Evolutionary conservation across 2,888 invertebrate species (phyloP), one percentile per base, ranked within the genome.

Genomic region (Antheraea yamamai): DNA sequence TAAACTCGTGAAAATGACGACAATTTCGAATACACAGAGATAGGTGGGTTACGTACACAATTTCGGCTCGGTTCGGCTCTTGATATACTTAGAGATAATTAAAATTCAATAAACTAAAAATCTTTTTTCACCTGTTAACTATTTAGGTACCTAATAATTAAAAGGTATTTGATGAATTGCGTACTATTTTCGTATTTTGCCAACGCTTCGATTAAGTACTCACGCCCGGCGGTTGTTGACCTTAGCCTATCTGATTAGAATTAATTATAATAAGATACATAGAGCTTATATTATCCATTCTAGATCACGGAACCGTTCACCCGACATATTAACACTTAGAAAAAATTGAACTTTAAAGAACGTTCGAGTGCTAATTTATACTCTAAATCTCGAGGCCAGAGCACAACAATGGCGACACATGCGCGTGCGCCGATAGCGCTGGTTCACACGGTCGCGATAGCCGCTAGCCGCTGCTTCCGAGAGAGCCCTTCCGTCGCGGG

Each of bases 381-480:
- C 39, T n/a, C 16, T 12, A 70, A 35, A 70, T 70, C 70, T 70
- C 74, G 74, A 75, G 74, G 74, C 61, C 74, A 64, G 35, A 39
- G 18, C 51, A 72, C 61, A 75, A 75, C 74, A 75, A 75, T 75
- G 51, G 71, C 47, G 47, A 39, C 7, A 26, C 39, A 71, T 75
- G 58, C 8, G 74, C 74, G 71, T 68, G 68, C 39, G 61, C 66
- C 66, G 86, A 85, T 87, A 87, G 80, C 79, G 84, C 75, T 82
- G 81, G 84, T 92, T 92, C 92, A 89, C 92, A 92, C 92, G 92
- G 85, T 87, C 82, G 81, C 86, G 88, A 87, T 87, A 83, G 80
- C 76, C 64, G 61, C 61, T 61, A 47, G 61, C 61, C 79, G 81
- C 81, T 86, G 89, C 90, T 91, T 90, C 89, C 90, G 89, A 87